Conservation (phyloP, 2,888 invertebrate genomes). For the Petrolisthes cinctipes region DNA sequence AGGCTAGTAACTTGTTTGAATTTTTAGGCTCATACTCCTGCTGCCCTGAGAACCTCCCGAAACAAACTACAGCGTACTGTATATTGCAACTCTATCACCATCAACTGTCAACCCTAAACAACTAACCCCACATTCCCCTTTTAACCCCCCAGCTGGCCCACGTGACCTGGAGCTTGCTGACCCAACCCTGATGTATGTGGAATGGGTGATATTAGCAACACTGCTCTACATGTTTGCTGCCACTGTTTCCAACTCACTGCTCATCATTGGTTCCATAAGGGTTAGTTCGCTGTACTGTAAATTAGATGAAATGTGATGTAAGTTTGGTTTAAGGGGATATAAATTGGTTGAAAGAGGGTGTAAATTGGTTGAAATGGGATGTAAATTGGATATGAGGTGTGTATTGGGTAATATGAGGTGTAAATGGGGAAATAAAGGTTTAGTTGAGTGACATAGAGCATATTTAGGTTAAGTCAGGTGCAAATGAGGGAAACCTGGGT, state of each 20-base stretch:
- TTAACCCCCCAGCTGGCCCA: conserved; percentile 10
- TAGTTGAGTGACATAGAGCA: not conserved
- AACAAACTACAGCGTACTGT: too few species aligned
- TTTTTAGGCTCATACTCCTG: too few species aligned
- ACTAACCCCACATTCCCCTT: not conserved
- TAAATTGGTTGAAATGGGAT: too few species aligned
- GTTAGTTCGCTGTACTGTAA: conserved; percentile 19
- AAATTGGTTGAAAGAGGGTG: not conserved
- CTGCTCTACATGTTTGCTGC: conserved; percentile 43
- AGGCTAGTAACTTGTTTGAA: not conserved
- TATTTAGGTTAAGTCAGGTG: too few species aligned
- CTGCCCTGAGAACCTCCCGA: too few species aligned
- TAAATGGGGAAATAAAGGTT: not conserved
- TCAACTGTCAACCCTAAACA: not conserved
- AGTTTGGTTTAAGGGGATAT: not conserved
- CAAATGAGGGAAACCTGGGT: too few species aligned
- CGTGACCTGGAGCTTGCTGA: conserved; percentile 35
- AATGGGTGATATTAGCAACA: conserved; percentile 40
- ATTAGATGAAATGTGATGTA: not conserved
- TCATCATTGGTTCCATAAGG: conserved; percentile 34
- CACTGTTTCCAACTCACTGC: conserved; percentile 36
- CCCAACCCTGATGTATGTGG: conserved; percentile 42
- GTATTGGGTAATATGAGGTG: not conserved
- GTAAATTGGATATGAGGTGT: not conserved
- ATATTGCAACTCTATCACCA: too few species aligned